phyloP scores from a whole-genome alignment of 1,140 invertebrate species.

The Nasonia vitripennis region DNA sequence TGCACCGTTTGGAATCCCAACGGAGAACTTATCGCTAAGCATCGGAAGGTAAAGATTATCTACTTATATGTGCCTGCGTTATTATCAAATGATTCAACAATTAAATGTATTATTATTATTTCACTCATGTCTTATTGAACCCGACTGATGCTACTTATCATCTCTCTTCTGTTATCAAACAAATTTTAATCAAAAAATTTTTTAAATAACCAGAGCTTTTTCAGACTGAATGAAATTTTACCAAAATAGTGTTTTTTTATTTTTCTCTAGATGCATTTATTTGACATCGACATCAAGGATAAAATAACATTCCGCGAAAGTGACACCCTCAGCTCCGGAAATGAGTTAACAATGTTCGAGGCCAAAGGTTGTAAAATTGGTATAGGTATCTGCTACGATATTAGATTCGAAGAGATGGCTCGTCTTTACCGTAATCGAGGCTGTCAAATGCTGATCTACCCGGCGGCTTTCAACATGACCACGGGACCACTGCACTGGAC shows the following conservation, averaged over 20 bases:
- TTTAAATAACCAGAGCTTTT: not conserved
- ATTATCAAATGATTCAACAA: too few relatives aligned
- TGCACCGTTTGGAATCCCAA: conserved; percentile 90
- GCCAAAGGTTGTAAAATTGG: conserved; percentile 88
- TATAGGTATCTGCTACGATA: conserved; percentile 95
- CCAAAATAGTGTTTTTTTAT: not conserved
- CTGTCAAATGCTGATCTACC: conserved; percentile 90
- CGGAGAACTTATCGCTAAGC: conserved; percentile 84
- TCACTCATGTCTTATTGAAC: too few relatives aligned
- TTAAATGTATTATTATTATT: too few relatives aligned
- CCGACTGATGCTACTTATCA: too few relatives aligned
- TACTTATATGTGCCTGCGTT: not conserved
- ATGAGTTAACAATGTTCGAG: conserved; percentile 85
- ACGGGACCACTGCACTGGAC: conserved; percentile 96
- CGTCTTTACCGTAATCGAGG: conserved; percentile 86
- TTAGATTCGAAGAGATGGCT: conserved; percentile 93
- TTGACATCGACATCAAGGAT: conserved; percentile 95
- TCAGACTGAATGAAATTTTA: not conserved
- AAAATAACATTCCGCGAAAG: conserved; percentile 97
- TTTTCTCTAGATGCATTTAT: conserved; percentile 87
- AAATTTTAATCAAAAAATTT: not conserved
- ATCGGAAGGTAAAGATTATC: conserved; percentile 80
- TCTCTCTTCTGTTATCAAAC: too few relatives aligned
- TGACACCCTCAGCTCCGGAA: conserved; percentile 86
- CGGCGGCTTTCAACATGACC: conserved; percentile 97